These are phyloP conservation scores for Galleria mellonella DNA, from an alignment of 1,140 invertebrate genomes.

Conservation along the genomic window DNA sequence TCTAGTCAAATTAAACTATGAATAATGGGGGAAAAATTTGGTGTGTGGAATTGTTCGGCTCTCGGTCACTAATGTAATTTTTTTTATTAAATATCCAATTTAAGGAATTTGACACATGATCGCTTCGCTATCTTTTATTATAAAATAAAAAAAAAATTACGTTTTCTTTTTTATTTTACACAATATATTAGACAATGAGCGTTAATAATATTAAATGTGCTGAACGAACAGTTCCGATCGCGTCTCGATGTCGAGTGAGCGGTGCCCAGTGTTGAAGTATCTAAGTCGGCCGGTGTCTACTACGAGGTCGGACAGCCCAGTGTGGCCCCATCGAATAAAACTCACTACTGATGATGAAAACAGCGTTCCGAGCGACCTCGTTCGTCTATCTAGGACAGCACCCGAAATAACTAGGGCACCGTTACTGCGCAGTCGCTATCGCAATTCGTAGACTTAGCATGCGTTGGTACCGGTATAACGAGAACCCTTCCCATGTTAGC, in stretches of 20 bases:
- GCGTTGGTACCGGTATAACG: conserved; percentile 17
- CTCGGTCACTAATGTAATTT: too few relatives aligned
- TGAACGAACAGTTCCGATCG: conserved; percentile 19
- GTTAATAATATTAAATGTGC: too few relatives aligned
- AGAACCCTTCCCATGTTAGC: conserved; percentile 17
- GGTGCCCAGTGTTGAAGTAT: conserved; percentile 18
- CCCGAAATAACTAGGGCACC: conserved; percentile 69
- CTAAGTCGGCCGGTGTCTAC: conserved; percentile 32
- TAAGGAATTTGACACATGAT: too few relatives aligned
- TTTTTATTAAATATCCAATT: too few relatives aligned
- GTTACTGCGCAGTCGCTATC: conserved; percentile 62
- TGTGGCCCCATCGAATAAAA: conserved; percentile 62
- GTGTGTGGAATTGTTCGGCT: too few relatives aligned
- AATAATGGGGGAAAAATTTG: too few relatives aligned
- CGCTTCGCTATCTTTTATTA: too few relatives aligned
- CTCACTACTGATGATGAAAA: conserved; percentile 57
- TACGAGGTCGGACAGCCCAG: conserved; percentile 45
- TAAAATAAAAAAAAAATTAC: too few relatives aligned
- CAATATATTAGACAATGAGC: too few relatives aligned
- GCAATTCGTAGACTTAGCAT: conserved; percentile 38
- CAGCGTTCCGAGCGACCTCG: conserved; percentile 54
- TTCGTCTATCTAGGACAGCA: conserved; percentile 60
- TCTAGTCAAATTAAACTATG: too few relatives aligned
- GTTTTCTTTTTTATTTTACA: too few relatives aligned
- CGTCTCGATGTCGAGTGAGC: conserved; percentile 19